Conservation (phyloP, 2,113 vertebrate species). For the Carlito syrichta region DNA sequence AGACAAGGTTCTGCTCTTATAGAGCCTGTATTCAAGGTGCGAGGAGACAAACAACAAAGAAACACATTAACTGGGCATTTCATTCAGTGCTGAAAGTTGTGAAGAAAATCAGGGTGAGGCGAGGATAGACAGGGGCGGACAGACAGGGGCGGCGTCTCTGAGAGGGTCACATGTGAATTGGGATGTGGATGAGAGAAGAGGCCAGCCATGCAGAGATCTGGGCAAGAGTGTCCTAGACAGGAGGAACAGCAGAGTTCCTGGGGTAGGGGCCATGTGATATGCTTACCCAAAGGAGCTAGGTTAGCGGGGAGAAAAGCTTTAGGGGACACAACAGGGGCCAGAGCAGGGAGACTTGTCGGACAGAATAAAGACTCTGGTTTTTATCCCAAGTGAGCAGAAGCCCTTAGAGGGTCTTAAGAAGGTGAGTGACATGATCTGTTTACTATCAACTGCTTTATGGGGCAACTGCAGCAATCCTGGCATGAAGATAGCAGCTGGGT, state of each 20-base stretch:
- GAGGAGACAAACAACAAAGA: background rate
- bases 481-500: background rate
- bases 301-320: background rate
- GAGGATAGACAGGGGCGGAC: background rate
- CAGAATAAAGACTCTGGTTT: background rate
- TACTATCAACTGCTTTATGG: background rate
- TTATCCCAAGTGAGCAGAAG: background rate
- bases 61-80: background rate
- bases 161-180: background rate
- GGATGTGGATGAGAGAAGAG: background rate
- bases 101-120: background rate
- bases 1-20: background rate
- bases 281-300: background rate
- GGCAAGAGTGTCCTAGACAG: background rate
- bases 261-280: background rate
- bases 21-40: background rate
- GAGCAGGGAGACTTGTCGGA: background rate
- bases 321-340: background rate
- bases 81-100: background rate
- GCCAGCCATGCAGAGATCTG: background rate
- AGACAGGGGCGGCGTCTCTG: background rate
- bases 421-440: background rate
- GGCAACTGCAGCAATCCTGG: background rate
- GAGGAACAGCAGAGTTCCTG: background rate
- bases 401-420: background rate